Conservation (phyloP, 2,888 invertebrate genomes). For the Drosophila tanythrix region DNA sequence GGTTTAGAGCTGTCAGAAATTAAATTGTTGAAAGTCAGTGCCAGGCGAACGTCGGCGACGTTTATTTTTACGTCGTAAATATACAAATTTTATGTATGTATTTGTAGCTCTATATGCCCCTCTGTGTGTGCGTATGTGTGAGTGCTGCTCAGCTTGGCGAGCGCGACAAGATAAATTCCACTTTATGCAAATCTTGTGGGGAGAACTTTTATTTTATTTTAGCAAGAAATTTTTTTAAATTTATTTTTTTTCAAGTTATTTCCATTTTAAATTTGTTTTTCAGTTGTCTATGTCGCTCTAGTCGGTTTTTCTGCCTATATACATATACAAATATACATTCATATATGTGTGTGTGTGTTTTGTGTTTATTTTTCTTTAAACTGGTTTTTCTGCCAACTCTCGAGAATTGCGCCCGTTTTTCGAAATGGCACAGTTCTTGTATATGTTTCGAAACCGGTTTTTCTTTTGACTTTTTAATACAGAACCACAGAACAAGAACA, state of each 20-base stretch:
- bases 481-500: slow-evolving; percentile 11
- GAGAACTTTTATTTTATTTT: slow-evolving; percentile 51
- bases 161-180: slow-evolving; percentile 70
- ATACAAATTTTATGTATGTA: slow-evolving; percentile 72
- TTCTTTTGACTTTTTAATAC: slow-evolving; percentile 79
- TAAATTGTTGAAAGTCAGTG: slow-evolving; percentile 78
- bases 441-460: slow-evolving; percentile 75
- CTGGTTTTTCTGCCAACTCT: slow-evolving; percentile 77
- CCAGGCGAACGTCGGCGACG: slow-evolving; percentile 49
- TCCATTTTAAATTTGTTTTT: slow-evolving; percentile 80
- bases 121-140: slow-evolving; percentile 5
- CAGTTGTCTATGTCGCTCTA: slow-evolving; percentile 28
- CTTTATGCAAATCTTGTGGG: slow-evolving; percentile 77
- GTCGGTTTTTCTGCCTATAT: slow-evolving; percentile 54
- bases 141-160: slow-evolving; percentile 41
- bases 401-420: slow-evolving; percentile 54
- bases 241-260: slow-evolving; percentile 56
- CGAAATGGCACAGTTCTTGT: slow-evolving; percentile 79
- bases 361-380: slow-evolving; percentile 72
- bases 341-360: not conserved
- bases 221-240: slow-evolving; percentile 35
- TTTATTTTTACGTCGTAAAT: slow-evolving; percentile 81
- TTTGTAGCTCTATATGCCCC: slow-evolving; percentile 17
- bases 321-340: not conserved
- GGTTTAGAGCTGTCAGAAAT: slow-evolving; percentile 66